Evolutionary conservation across 2,797 vertebrate genomes (phyloP).

Genomic region (Peromyscus aztecus): DNA sequence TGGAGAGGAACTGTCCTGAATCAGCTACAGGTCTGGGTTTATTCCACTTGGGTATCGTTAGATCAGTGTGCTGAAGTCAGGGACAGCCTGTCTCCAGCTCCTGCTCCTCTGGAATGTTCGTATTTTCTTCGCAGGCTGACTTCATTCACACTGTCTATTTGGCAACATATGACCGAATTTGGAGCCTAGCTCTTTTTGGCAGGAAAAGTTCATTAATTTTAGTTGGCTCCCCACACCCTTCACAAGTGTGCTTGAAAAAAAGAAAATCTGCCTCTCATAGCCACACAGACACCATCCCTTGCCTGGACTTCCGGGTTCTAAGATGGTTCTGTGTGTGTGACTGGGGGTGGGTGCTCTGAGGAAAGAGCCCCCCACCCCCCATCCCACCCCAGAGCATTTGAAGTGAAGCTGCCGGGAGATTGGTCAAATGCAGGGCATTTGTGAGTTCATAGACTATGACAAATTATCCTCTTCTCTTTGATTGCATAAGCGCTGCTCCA

Average conservation of each 20-base stretch:
- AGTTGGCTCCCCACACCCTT: constrained; percentile 57
- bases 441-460: fast-evolving
- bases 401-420: not conserved
- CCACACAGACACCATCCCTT: not conserved
- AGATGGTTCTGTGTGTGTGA: not conserved
- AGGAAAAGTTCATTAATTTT: constrained; percentile 83
- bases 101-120: constrained; percentile 63
- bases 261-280: not conserved
- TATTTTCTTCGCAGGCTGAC: constrained; percentile 73
- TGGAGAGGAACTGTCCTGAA: not conserved
- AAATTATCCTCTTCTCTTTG: not conserved
- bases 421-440: fast-evolving
- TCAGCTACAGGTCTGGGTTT: not conserved
- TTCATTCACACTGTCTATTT: constrained; percentile 73
- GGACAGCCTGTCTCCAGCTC: constrained; percentile 11
- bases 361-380: not conserved
- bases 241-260: constrained; percentile 62
- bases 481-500: not conserved
- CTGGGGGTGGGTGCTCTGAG: not conserved
- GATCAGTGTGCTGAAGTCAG: not conserved
- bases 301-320: not conserved
- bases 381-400: not conserved
- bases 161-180: constrained; percentile 70
- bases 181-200: constrained; percentile 80
- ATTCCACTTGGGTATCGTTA: not conserved